Conservation (phyloP, 2,888 invertebrate species). For the Prosopocoilus inquinatus region DNA sequence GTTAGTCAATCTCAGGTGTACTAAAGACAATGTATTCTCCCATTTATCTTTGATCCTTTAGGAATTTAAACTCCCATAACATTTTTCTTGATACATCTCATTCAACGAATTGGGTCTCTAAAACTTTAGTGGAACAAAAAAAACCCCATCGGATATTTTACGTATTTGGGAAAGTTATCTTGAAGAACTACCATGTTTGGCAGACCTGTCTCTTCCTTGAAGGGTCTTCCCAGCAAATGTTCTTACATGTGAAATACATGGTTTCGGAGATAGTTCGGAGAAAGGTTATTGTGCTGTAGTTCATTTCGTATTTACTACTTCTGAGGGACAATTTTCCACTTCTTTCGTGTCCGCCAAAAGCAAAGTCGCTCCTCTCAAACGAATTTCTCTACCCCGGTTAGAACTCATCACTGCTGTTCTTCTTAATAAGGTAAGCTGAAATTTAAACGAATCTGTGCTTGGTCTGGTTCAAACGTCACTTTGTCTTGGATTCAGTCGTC, state of each 20-base stretch:
- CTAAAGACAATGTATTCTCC: neutral
- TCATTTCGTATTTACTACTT: constrained; percentile 1
- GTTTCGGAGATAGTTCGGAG: constrained; percentile 15
- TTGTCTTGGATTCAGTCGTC: constrained; percentile 19
- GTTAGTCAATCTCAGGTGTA: neutral
- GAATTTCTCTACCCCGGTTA: constrained; percentile 12
- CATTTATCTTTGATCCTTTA: neutral
- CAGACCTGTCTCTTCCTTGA: neutral
- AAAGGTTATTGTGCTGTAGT: constrained; percentile 12
- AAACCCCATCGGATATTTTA: neutral
- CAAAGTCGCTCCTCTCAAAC: constrained; percentile 16
- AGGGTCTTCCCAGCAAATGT: neutral
- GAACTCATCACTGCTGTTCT: constrained; percentile 14
- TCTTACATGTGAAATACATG: constrained; percentile 8
- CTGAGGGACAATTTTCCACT: neutral
- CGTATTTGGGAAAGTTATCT: neutral
- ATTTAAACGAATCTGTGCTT: constrained; percentile 7
- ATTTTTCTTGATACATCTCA: constrained; percentile 5
- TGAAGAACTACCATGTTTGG: neutral
- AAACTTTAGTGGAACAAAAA: constrained; percentile 13
- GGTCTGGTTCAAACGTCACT: constrained; percentile 20
- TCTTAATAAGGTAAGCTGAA: neutral
- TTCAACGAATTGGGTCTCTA: constrained; percentile 10
- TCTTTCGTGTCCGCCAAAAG: constrained; percentile 13
- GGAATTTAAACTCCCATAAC: neutral